Evolutionary conservation across 2,113 vertebrate species (phyloP).

Genomic region (Mobula birostris): DNA sequence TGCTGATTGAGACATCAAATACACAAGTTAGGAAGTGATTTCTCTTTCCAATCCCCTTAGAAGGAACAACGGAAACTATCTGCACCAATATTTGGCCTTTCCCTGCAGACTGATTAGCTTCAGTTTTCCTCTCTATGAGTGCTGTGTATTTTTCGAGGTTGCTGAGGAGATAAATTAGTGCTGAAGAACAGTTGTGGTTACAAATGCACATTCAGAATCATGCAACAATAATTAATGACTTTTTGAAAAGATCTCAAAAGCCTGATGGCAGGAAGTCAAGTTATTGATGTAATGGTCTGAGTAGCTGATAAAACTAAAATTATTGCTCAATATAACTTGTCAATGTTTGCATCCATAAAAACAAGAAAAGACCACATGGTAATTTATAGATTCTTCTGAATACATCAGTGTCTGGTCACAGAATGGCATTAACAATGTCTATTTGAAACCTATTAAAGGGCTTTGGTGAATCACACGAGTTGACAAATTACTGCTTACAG

Average conservation of each 20-base stretch:
- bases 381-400: neutral
- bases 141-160: neutral
- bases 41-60: neutral
- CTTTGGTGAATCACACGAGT: neutral
- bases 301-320: constrained; percentile 7
- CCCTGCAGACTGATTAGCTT: neutral
- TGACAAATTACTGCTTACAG: neutral
- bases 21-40: neutral
- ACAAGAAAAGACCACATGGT: neutral
- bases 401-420: neutral
- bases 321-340: neutral
- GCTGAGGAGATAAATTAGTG: constrained; percentile 19
- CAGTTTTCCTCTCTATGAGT: neutral
- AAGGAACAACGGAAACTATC: neutral
- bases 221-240: neutral
- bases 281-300: neutral
- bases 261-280: neutral
- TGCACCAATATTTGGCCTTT: neutral
- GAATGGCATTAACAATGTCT: neutral
- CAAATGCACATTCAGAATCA: neutral
- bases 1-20: neutral
- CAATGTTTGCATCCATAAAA: neutral
- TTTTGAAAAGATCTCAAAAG: constrained; percentile 11
- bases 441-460: neutral
- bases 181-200: neutral